A percentile compares a stretch with the other conserved stretches of the same genome.
Evolutionary conservation across 2,797 vertebrate species (phyloP).

Genomic region (Sebastes ruberrimus): DNA sequence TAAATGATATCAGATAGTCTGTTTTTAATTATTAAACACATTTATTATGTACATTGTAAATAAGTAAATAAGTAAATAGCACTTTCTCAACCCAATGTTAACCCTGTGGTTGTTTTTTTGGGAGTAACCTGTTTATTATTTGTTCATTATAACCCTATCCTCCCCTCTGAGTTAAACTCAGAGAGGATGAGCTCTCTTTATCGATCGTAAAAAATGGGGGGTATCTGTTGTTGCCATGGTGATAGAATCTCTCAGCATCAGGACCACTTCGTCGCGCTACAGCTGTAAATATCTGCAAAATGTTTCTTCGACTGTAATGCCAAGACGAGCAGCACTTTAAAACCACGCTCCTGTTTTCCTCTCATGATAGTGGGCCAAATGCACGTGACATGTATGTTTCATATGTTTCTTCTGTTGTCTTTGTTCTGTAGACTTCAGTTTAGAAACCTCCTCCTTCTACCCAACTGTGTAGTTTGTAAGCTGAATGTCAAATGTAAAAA

Average conservation of each 20-base stretch:
- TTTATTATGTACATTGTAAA: conserved; percentile 28
- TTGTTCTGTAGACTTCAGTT: conserved; percentile 2
- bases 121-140: neutral
- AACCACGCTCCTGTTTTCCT: conserved; percentile 21
- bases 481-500: conserved; percentile 18
- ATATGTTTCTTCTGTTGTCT: conserved; percentile 15
- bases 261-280: neutral
- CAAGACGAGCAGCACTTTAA: conserved; percentile 55
- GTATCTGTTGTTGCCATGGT: conserved; percentile 58
- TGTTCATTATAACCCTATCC: neutral
- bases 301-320: conserved; percentile 34
- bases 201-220: neutral
- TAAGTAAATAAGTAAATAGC: conserved; percentile 21
- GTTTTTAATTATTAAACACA: conserved; percentile 23
- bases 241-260: conserved; percentile 28
- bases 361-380: conserved; percentile 61
- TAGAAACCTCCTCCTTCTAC: neutral
- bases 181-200: neutral
- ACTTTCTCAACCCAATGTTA: conserved; percentile 12
- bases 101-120: conserved; percentile 8
- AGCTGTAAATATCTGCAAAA: conserved; percentile 27
- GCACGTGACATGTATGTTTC: neutral
- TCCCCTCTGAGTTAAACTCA: conserved; percentile 7
- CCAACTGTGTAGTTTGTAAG: neutral
- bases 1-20: conserved; percentile 1